Percentiles rank a stretch among this genome's conserved stretches.
These are phyloP conservation scores for Apoda limacodes DNA, from an alignment of 2,888 invertebrate species.

Conservation along the genomic window DNA sequence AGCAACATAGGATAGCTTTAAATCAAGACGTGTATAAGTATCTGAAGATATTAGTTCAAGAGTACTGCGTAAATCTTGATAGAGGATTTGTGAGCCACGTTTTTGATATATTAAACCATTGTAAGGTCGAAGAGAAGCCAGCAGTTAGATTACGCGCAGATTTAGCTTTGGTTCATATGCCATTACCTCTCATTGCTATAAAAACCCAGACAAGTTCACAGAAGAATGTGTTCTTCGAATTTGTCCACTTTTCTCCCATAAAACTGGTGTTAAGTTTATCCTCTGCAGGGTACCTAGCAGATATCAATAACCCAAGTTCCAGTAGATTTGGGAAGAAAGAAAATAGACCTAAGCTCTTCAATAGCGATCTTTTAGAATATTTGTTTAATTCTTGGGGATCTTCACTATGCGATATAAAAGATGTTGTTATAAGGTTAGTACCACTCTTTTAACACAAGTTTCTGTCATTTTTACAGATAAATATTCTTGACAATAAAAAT, in stretches of 20 bases:
- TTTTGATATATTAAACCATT: constrained; percentile 72
- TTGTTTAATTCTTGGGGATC: constrained; percentile 74
- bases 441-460: background rate
- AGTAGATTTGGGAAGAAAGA: constrained; percentile 46
- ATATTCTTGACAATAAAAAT: too few relatives aligned
- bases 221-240: constrained; percentile 63
- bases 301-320: constrained; percentile 37
- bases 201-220: constrained; percentile 46
- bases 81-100: constrained; percentile 75
- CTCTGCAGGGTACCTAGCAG: constrained; percentile 50
- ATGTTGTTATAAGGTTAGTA: constrained; percentile 71
- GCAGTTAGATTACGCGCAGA: constrained; percentile 68
- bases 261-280: constrained; percentile 73
- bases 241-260: constrained; percentile 69
- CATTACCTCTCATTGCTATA: constrained; percentile 58
- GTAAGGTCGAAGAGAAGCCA: constrained; percentile 69
- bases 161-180: constrained; percentile 69
- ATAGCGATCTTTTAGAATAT: constrained; percentile 72
- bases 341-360: constrained; percentile 61
- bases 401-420: constrained; percentile 74
- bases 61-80: constrained; percentile 77
- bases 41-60: constrained; percentile 73
- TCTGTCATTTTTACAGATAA: too few relatives aligned
- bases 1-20: constrained; percentile 55
- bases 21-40: constrained; percentile 72